A percentile compares a stretch with the other conserved stretches of the same genome.
Conservation (phyloP, 1,140 invertebrate species). For the Ceratitis capitata region DNA sequence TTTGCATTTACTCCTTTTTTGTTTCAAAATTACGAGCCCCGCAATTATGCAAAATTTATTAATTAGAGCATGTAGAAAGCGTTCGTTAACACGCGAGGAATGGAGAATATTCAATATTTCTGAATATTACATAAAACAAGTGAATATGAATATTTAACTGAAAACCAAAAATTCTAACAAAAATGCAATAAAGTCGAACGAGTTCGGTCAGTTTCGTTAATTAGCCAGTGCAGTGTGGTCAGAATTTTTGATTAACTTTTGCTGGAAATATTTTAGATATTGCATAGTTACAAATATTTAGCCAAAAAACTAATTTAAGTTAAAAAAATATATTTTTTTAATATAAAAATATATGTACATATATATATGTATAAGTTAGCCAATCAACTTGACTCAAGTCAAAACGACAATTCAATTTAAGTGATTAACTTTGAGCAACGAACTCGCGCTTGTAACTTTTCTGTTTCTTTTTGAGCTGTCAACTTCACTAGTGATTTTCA, state of each 20-base stretch:
- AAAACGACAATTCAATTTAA: constrained; percentile 22
- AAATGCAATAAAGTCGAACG: background rate
- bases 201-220: constrained; percentile 24
- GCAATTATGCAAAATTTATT: background rate
- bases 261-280: background rate
- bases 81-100: background rate
- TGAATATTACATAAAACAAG: background rate
- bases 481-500: background rate
- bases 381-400: background rate
- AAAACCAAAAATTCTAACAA: background rate
- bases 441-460: constrained; percentile 11
- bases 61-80: constrained; percentile 17
- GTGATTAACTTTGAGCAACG: constrained; percentile 15
- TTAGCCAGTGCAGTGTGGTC: background rate
- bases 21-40: background rate
- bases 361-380: background rate
- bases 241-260: background rate
- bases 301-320: no score
- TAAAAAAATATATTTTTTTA: no score
- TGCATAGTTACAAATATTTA: no score
- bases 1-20: background rate
- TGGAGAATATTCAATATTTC: background rate
- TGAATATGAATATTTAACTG: background rate
- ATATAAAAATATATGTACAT: background rate
- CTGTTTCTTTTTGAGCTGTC: constrained; percentile 20